phyloP scores from a whole-genome alignment of 2,888 invertebrate genomes.

The Linyphia triangularis region DNA sequence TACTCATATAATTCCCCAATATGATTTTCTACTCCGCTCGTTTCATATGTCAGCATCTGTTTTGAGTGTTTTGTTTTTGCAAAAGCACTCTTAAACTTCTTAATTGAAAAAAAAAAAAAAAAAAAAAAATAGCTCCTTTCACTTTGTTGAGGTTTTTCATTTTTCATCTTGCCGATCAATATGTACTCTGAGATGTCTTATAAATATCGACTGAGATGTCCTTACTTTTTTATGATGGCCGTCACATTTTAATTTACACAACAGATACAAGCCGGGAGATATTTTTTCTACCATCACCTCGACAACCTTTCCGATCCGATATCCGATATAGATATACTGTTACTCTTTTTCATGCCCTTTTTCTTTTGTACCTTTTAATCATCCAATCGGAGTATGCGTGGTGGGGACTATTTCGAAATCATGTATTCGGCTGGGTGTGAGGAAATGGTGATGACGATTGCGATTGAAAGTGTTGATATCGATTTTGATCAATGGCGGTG shows the following conservation, averaged over 20 bases:
- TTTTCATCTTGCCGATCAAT: slow-evolving; percentile 52
- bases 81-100: slow-evolving; percentile 11
- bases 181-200: slow-evolving; percentile 39
- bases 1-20: slow-evolving; percentile 1
- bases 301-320: slow-evolving; percentile 38
- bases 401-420: slow-evolving; percentile 49
- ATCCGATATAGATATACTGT: slow-evolving; percentile 49
- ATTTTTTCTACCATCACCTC: slow-evolving; percentile 13
- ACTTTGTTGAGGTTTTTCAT: slow-evolving; percentile 37
- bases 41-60: slow-evolving; percentile 22
- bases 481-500: slow-evolving; percentile 25
- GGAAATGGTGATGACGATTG: slow-evolving; percentile 54
- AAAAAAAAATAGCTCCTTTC: slow-evolving; percentile 21
- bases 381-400: slow-evolving; percentile 42
- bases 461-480: slow-evolving; percentile 45
- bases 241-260: slow-evolving; percentile 67
- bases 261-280: slow-evolving; percentile 25
- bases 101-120: slow-evolving; percentile 49
- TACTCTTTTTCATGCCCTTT: slow-evolving; percentile 14
- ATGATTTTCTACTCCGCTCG: slow-evolving; percentile 10
- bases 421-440: slow-evolving; percentile 49
- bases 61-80: slow-evolving; percentile 32
- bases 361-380: slow-evolving; percentile 49
- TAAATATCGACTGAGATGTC: slow-evolving; percentile 54
- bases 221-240: slow-evolving; percentile 4